phyloP scores from a whole-genome alignment of 2,888 invertebrate genomes.

The Dione juno region DNA sequence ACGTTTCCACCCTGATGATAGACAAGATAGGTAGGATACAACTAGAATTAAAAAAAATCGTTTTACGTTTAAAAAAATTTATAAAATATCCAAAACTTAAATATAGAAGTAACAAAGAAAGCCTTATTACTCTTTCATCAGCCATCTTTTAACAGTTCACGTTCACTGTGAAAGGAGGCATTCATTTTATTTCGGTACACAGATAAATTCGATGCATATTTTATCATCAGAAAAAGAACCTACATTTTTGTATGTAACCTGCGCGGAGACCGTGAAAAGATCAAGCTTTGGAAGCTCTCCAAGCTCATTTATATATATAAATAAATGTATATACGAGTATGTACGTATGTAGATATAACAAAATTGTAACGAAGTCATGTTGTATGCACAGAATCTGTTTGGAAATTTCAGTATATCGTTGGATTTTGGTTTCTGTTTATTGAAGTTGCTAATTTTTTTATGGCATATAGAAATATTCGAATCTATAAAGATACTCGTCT shows the following conservation, averaged over 20 bases:
- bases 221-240: constrained; percentile 48
- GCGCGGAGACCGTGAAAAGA: constrained; percentile 49
- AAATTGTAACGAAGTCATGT: not conserved
- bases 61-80: not conserved
- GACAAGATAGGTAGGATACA: too few relatives aligned
- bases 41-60: too few relatives aligned
- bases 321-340: not conserved
- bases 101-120: constrained; percentile 3
- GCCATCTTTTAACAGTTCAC: constrained; percentile 30
- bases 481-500: too few relatives aligned
- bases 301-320: constrained; percentile 41
- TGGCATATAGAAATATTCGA: too few relatives aligned
- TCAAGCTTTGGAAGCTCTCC: constrained; percentile 48
- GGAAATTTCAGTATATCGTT: not conserved
- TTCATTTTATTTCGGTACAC: constrained; percentile 41
- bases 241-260: constrained; percentile 47
- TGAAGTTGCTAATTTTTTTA: too few relatives aligned
- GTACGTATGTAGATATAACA: not conserved
- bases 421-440: not conserved
- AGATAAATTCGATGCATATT: constrained; percentile 48
- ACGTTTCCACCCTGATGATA: too few relatives aligned
- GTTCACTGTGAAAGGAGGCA: constrained; percentile 36
- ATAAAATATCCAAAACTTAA: not conserved
- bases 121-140: constrained; percentile 32
- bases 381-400: not conserved